These are phyloP conservation scores for Stenchaetothrips biformis DNA, from an alignment of 2,888 invertebrate genomes.

Conservation along the genomic window DNA sequence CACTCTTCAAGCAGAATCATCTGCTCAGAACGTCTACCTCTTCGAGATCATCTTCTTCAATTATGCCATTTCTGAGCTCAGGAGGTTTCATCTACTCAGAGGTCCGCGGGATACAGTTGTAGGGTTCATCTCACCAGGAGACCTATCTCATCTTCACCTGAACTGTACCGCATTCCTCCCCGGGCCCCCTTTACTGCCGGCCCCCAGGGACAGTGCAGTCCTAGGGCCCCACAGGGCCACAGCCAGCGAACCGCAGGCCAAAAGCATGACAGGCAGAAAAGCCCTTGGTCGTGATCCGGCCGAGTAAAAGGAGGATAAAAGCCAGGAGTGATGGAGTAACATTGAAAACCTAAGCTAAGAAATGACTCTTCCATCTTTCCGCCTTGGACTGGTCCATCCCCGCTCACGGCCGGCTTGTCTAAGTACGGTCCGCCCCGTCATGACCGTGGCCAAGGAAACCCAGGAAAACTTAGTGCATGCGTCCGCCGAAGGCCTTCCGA, in stretches of 20 bases:
- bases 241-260: background rate
- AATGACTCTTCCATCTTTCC: background rate
- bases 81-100: no score
- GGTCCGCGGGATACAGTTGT: no score
- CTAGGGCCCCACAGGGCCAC: background rate
- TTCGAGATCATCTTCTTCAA: no score
- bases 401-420: background rate
- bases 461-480: no score
- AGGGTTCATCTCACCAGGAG: background rate
- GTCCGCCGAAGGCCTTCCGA: no score
- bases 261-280: background rate
- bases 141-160: background rate
- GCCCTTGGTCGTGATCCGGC: background rate
- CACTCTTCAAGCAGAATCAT: no score
- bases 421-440: background rate
- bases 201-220: background rate
- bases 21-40: no score
- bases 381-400: background rate
- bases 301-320: background rate
- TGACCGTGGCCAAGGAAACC: background rate
- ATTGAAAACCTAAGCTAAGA: background rate
- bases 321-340: slow-evolving; percentile 6
- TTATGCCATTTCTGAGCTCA: no score
- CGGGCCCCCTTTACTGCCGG: background rate
- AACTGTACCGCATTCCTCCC: background rate